Evolutionary conservation across 2,113 vertebrate genomes (phyloP), one percentile per base, ranked within the genome.

Genomic region (Alosa alosa): DNA sequence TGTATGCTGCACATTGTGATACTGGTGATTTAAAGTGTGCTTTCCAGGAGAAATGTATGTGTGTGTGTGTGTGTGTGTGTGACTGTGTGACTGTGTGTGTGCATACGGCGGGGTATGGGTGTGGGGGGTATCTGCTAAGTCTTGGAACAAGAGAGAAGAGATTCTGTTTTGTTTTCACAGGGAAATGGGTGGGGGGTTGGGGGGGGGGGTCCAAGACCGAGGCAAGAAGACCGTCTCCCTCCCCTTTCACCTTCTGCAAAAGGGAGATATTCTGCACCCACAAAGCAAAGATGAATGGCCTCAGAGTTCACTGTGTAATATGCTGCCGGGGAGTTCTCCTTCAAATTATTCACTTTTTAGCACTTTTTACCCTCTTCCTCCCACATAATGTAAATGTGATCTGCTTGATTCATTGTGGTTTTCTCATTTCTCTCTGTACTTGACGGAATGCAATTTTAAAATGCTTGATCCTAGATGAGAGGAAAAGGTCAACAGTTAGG

Each of bases 391-490:
- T 36, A 78, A 68, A 31, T 84, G 52, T 68, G 83, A 81, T 81
- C 57, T 46, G 36, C 82, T 75, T 86, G 75, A 86, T 88, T 78
- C 87, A 85, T 68, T 22, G 82, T 45, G 18, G 10, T 44, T 86
- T 86, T 55, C 78, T 84, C 83, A 86, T 84, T 88, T 86, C 86
- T 57, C 85, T 52, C n/a, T 52, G 82, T 41, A 78, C 72, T 78
- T 39, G 72, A 78, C 72, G 72, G 57, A 84, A 78, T 55, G 85
- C 78, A 60, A 82, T 84, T 86, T 83, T 82, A 39, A 49, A 68
- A 81, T 2, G 68, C 68, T 81, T 20, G 52, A 11, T 82, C 39
- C 52, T 68, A 41, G 25, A 57, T 82, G 46, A 72, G 82, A 75
- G 83, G 49, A 60, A 86, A 86, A 88, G 85, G 87, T 86, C 83